phyloP scores from a whole-genome alignment of 2,888 invertebrate species.

The Nymphalis polychloros region DNA sequence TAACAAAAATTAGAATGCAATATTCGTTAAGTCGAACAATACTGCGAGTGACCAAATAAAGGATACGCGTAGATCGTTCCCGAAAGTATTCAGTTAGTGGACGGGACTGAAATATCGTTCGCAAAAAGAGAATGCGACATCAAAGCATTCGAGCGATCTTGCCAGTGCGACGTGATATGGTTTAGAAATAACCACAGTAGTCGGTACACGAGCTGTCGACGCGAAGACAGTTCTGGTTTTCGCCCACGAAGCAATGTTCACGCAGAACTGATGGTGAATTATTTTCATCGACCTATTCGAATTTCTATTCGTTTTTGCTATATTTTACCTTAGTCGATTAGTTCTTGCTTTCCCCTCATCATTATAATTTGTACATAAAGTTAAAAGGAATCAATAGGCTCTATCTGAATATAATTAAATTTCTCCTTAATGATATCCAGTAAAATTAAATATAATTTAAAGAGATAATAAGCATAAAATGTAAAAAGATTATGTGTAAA shows the following conservation, averaged over 20 bases:
- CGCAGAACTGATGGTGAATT: conserved; percentile 74
- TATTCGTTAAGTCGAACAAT: conserved; percentile 41
- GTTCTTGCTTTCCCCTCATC: background rate
- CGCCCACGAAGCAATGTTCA: conserved; percentile 64
- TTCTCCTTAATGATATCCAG: too few relatives aligned
- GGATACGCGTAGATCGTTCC: conserved; percentile 58
- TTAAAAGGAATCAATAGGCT: too few relatives aligned
- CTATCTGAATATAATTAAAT: too few relatives aligned
- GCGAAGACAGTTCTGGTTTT: conserved; percentile 54
- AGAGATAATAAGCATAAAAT: too few relatives aligned
- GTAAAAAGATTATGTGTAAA: too few relatives aligned
- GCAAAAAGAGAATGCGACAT: conserved; percentile 80
- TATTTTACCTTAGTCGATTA: conserved; percentile 1
- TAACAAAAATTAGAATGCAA: conserved; percentile 18
- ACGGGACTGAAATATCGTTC: conserved; percentile 68
- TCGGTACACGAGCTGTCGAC: conserved; percentile 56
- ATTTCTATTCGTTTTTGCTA: conserved; percentile 58
- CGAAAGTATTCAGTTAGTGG: conserved; percentile 71
- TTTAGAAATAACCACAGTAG: conserved; percentile 71
- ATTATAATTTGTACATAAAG: too few relatives aligned
- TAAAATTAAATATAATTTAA: too few relatives aligned
- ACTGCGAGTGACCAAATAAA: conserved; percentile 47
- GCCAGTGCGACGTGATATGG: conserved; percentile 72
- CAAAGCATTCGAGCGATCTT: conserved; percentile 74
- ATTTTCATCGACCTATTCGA: conserved; percentile 63